Conservation (phyloP, 2,797 vertebrate genomes). For the Rhyacichthys aspro region DNA sequence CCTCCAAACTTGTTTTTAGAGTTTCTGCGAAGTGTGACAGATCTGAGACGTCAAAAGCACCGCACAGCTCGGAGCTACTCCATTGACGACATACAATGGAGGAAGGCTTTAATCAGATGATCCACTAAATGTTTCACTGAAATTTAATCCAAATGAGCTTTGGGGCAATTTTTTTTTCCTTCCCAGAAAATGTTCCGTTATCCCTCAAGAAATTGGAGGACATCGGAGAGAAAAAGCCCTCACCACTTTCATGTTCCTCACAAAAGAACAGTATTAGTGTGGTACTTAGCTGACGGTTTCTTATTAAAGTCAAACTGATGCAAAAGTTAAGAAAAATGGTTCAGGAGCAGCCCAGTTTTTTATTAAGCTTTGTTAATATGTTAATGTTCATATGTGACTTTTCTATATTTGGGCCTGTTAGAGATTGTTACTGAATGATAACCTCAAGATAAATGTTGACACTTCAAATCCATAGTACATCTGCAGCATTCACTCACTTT, state of each 20-base stretch:
- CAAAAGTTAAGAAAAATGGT: conserved; percentile 28
- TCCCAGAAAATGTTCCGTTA: conserved; percentile 57
- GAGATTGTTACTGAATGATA: too few species aligned
- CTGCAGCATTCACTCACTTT: too few species aligned
- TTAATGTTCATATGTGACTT: too few species aligned
- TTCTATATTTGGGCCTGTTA: too few species aligned
- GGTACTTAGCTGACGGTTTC: conserved; percentile 41
- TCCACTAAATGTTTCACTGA: conserved; percentile 60
- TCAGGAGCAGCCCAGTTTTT: neutral
- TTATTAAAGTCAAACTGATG: conserved; percentile 44
- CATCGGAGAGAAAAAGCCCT: conserved; percentile 31
- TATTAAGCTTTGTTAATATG: too few species aligned
- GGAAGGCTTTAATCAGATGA: conserved; percentile 53
- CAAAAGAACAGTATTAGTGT: conserved; percentile 31
- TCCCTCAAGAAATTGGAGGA: conserved; percentile 52
- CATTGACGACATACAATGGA: conserved; percentile 35
- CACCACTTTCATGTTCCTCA: conserved; percentile 53
- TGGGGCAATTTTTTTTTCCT: conserved; percentile 55
- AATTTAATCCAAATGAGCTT: conserved; percentile 73
- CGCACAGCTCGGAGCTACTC: conserved; percentile 35
- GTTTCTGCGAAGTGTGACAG: conserved; percentile 24
- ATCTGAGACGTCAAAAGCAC: conserved; percentile 41
- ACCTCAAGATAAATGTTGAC: too few species aligned
- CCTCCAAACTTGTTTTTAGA: conserved; percentile 4
- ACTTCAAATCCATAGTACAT: too few species aligned